Evolutionary conservation across 2,797 vertebrate genomes (phyloP).

Genomic region (Ctenopoma kingsleyae): DNA sequence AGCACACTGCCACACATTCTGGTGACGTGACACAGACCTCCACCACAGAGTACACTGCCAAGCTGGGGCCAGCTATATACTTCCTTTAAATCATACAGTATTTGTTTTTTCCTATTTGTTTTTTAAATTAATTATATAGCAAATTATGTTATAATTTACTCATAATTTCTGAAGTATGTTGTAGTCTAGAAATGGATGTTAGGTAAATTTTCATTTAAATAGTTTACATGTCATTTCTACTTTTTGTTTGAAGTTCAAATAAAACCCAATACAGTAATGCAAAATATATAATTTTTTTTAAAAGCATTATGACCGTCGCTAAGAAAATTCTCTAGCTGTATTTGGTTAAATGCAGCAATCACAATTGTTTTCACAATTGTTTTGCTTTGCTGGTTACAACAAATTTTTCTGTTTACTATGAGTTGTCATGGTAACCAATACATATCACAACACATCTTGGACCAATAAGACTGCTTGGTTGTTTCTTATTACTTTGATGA

Average conservation of each 20-base stretch:
- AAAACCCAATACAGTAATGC: neutral
- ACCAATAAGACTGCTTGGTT: conserved; percentile 40
- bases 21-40: conserved; percentile 75
- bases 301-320: neutral
- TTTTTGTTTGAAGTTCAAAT: neutral
- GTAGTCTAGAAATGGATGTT: neutral
- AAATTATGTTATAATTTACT: too few relatives aligned
- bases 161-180: neutral
- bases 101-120: too few relatives aligned
- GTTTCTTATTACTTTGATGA: conserved; percentile 23
- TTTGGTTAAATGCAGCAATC: neutral
- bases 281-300: neutral
- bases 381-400: conserved; percentile 37
- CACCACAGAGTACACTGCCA: conserved; percentile 66
- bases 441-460: conserved; percentile 56
- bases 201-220: neutral
- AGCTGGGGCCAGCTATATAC: conserved; percentile 47
- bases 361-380: neutral
- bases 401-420: conserved; percentile 45
- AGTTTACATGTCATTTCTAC: neutral
- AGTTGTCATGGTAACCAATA: conserved; percentile 31
- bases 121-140: too few relatives aligned
- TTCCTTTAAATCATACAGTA: too few relatives aligned
- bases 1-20: conserved; percentile 75
- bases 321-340: neutral